Evolutionary conservation across 2,113 vertebrate species (phyloP), one percentile per base, ranked within the genome.

Genomic region (Bettongia penicillata): DNA sequence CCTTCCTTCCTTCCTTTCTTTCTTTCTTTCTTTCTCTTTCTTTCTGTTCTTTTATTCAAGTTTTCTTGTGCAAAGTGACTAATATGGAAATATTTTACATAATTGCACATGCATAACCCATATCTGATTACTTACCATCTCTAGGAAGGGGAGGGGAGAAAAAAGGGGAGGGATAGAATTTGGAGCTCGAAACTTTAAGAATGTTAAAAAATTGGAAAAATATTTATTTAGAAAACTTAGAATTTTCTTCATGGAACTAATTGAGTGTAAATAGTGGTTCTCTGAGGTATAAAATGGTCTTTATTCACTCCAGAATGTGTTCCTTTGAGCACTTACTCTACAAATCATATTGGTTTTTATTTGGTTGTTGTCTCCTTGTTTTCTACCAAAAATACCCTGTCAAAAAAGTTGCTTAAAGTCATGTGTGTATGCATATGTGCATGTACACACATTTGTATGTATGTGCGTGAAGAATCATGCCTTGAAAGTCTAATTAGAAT

Each of bases 401-500:
- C n/a, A 22, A 8, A 23, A 43, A 84, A 84, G 68, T 84, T 90
- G 90, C 48, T 97, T 97, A 97, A 97, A 97, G 96, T 98, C 97
- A 94, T 43, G 68, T 23, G 16, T 31, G 61, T 68, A 3, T 37
- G 61, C 61, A 68, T 77, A 77, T n/a, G 37, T n/a, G 37, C 37
- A 43, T 43, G n/a, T 23, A 23, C n/a, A 84, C 68, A 23, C 68
- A 8, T 84, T 23, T 8, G 37, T 84, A n/a, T 84, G 68, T 84
- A 43, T 43, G 68, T 43, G 68, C 43, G n/a, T 84, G n/a, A 84
- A 84, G 37, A 84, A 84, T 84, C 94, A 91, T 96, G 50, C 91
- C 95, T 94, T 94, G 61, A 93, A 96, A 95, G 55, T 97, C 96
- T 97, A 95, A 96, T 94, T 97, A 96, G 96, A 90, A 52, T 93